Evolutionary conservation across 2,113 vertebrate genomes (phyloP), one percentile per base, ranked within the genome.

Genomic region (Muntiacus muntjak): DNA sequence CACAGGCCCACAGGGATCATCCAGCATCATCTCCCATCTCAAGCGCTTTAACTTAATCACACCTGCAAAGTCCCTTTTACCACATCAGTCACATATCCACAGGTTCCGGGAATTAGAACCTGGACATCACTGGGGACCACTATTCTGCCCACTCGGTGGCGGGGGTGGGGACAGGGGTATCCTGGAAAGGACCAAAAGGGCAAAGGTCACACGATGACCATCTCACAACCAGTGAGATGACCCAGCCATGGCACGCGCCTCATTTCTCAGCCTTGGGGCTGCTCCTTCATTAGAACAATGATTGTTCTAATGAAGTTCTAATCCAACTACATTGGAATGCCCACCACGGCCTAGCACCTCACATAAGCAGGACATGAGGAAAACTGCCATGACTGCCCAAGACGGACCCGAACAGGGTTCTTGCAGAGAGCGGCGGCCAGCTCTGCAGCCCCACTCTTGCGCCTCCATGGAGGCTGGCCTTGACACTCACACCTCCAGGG

Each of bases 1-100:
- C 52, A 0, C 5, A 0, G 28, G 54, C 57, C 57, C 43, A 30
- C 15, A 0, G 13, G 6, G n/a, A 25, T 3, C 2, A 4, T 3
- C 25, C 40, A 23, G 1, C 33, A 47, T n/a, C 6, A 60, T 8
- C 57, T 79, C 85, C 62, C 76, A 33, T 7, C 45, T 60, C 50
- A 7, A 12, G 40, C 16, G 7, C 86, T 17, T 83, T 30, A 55
- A 85, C 23, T 83, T 14, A 33, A 40, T 14, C 82, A n/a, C 64
- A 43, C 3, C 1, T 57, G 76, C 33, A 6, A 25, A 11, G 60
- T 71, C 58, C n/a, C 67, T 88, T 57, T 14, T 9, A 45, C 60
- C 52, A 45, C 1, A 1, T 30, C 7, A 91, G 10, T 90, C 30
- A 55, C 28, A 47, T 1, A 84, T 7, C 52, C 87, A 50, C 47